Base-by-base conservation (phyloP, 1,140 invertebrate species). In the Ostrea edulis region DNA sequence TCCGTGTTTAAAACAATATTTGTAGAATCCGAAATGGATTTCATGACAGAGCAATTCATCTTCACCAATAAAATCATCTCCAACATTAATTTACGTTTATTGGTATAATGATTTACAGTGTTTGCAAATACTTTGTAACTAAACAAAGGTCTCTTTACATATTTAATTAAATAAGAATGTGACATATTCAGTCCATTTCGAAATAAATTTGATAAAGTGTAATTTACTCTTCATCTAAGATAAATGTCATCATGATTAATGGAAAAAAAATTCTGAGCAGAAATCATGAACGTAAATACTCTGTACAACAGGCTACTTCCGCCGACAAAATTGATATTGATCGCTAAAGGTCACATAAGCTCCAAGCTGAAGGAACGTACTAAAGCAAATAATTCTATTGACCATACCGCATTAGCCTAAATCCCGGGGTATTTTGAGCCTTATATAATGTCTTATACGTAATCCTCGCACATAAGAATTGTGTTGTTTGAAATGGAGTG, bases 161-260 rank as follows among this genome's bases (percentile, higher is more conserved):
- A 29, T 77, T 77, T 11, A 77, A 77, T 77, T 12, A 77, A 77
- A 77, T 25, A 77, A 77, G 14, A 77, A 77, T 77, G 68, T 77
- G 12, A 14, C 68, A 77, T 14, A 77, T 29, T 77, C 68, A 77
- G 29, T 35, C 29, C 25, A 77, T 77, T 29, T 12, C 11, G 25
- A 77, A 77, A 77, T 77, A 77, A 77, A 77, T 35, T 77, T 77
- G 68, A 77, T 77, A 77, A 77, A 77, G 9, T 77, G 25, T 77
- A 77, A 77, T 77, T 77, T 77, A 77, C 68, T 29, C 29, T 77
- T 14, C 29, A 77, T 77, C 29, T 25, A 77, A 35, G 12, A 35
- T 77, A 77, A 77, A 77, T 77, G 12, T 25, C 68, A 22, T 77
- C 68, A 29, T 14, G 68, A 29, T 29, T 77, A 29, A 77, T 29